These are phyloP conservation scores for Rhombomys opimus DNA, from an alignment of 2,113 vertebrate genomes.

Conservation along the genomic window DNA sequence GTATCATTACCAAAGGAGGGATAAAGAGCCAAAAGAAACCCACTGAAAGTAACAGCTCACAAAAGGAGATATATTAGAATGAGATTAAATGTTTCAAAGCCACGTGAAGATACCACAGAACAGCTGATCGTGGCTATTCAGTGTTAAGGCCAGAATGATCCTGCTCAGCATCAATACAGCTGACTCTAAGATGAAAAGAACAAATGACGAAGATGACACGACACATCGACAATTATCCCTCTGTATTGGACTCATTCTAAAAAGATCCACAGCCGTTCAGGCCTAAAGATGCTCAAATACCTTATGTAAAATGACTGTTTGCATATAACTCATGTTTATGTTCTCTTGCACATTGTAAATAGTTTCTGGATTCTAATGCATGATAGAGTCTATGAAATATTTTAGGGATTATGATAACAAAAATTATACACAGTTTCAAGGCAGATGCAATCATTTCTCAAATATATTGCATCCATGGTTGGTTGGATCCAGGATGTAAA, in stretches of 20 bases:
- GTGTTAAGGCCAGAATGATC: not conserved
- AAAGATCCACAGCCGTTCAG: not conserved
- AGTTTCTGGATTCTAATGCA: not conserved
- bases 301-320: not conserved
- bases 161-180: not conserved
- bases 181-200: slow-evolving; percentile 23
- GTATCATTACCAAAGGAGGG: not conserved
- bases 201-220: not conserved
- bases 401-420: not conserved
- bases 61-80: not conserved
- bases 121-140: not conserved
- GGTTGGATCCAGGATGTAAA: not conserved
- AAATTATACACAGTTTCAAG: not conserved
- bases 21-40: not conserved
- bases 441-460: not conserved
- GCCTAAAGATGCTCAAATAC: not conserved
- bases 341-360: not conserved
- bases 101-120: not conserved
- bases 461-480: not conserved
- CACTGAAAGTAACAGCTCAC: not conserved
- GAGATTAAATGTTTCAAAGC: not conserved
- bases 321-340: not conserved
- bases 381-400: not conserved
- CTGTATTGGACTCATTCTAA: not conserved
- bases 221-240: too few species aligned